Conservation (phyloP, 1,140 invertebrate genomes). For the Drosophila arizonae region DNA sequence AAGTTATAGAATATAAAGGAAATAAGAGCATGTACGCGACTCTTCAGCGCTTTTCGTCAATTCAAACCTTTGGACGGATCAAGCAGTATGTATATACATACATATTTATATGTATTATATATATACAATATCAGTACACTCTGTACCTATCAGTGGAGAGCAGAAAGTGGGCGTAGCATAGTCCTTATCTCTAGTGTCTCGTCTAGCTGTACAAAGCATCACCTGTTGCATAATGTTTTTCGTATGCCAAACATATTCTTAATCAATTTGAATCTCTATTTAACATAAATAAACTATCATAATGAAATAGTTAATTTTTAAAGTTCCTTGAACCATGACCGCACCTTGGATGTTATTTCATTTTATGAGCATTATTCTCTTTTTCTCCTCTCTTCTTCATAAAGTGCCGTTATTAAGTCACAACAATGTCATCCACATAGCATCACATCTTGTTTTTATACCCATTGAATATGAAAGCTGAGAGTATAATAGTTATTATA, state of each 20-base stretch:
- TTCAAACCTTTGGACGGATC: constrained; percentile 61
- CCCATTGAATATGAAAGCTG: no score
- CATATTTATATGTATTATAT: not conserved
- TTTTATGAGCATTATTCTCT: not conserved
- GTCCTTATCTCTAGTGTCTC: constrained; percentile 31
- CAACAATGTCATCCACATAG: constrained; percentile 21
- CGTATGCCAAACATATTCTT: not conserved
- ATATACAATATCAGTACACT: not conserved
- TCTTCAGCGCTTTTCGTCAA: constrained; percentile 32
- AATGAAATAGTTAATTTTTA: no score
- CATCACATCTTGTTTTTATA: constrained; percentile 13
- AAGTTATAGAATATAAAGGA: not conserved
- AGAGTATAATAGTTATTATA: no score
- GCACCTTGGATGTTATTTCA: no score
- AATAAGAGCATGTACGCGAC: constrained; percentile 37
- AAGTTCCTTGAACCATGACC: no score
- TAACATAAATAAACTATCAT: not conserved
- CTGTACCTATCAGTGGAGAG: not conserved
- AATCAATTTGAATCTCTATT: not conserved
- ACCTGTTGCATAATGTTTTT: constrained; percentile 46
- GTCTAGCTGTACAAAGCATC: constrained; percentile 38
- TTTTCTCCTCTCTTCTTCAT: not conserved
- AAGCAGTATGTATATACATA: constrained; percentile 21
- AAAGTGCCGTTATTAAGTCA: constrained; percentile 10
- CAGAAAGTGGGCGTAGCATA: constrained; percentile 35